Conservation (phyloP, 2,888 invertebrate species). For the Phalera bucephala region DNA sequence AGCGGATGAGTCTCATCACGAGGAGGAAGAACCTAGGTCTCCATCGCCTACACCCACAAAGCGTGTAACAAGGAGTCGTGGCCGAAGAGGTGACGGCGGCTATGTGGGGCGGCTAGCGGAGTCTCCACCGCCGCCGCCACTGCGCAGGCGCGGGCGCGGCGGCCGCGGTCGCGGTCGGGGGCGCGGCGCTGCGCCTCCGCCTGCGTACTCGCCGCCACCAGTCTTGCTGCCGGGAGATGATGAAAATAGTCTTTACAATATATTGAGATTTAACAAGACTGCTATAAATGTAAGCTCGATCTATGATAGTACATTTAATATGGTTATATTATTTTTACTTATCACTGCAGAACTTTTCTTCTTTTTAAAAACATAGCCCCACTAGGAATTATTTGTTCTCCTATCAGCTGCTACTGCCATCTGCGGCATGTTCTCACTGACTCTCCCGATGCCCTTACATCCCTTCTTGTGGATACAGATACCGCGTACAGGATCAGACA, state of each 20-base stretch:
- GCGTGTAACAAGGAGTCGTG: constrained; percentile 86
- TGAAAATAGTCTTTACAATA: constrained; percentile 92
- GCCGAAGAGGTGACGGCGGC: constrained; percentile 76
- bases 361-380: no score
- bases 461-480: no score
- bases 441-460: no score
- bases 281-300: constrained; percentile 88
- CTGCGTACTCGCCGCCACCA: constrained; percentile 76
- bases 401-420: no score
- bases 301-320: neutral
- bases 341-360: no score
- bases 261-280: constrained; percentile 91
- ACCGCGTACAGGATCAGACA: no score
- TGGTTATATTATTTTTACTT: no score
- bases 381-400: no score
- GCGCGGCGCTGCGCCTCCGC: constrained; percentile 72
- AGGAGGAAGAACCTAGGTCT: constrained; percentile 73
- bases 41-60: constrained; percentile 83
- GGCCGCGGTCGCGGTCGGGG: constrained; percentile 69
- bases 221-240: constrained; percentile 86
- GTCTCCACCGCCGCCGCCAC: constrained; percentile 72
- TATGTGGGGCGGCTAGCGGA: constrained; percentile 78
- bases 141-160: constrained; percentile 61
- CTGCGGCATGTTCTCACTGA: no score
- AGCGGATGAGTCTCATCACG: constrained; percentile 54